phyloP scores from a whole-genome alignment of 2,797 vertebrate species.

The Macropodus opercularis region DNA sequence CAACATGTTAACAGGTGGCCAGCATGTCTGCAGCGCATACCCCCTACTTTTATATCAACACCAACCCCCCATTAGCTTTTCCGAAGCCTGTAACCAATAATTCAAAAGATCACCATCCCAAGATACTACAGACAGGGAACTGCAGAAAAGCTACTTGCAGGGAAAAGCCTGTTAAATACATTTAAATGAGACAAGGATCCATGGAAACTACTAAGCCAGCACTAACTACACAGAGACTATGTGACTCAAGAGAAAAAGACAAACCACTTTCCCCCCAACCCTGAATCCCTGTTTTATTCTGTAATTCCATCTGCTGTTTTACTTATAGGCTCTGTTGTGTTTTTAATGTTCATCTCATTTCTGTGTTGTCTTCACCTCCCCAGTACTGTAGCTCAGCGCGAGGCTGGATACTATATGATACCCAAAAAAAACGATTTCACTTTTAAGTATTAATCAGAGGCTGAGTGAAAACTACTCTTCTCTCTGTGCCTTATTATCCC shows the following conservation, averaged over 20 bases:
- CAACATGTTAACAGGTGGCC: slow-evolving; percentile 75
- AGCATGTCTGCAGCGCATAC: slow-evolving; percentile 35
- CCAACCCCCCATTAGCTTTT: slow-evolving; percentile 15
- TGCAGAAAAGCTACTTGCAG: background rate
- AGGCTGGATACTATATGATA: background rate
- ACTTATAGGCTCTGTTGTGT: slow-evolving; percentile 16
- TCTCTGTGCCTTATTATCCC: background rate
- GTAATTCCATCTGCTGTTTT: slow-evolving; percentile 20
- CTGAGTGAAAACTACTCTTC: slow-evolving; percentile 30
- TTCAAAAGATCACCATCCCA: slow-evolving; percentile 2
- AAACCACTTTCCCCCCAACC: slow-evolving; percentile 6
- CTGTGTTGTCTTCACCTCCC: slow-evolving; percentile 36
- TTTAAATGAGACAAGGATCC: slow-evolving; percentile 11
- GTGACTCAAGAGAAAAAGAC: slow-evolving; percentile 43
- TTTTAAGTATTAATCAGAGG: background rate
- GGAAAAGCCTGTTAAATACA: too few species aligned
- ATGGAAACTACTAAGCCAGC: background rate
- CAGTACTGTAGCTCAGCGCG: too few species aligned
- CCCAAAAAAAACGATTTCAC: background rate
- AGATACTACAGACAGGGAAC: background rate
- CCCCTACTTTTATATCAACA: slow-evolving; percentile 48
- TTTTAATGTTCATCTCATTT: slow-evolving; percentile 1
- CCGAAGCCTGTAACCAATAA: slow-evolving; percentile 14
- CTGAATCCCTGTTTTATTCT: slow-evolving; percentile 24
- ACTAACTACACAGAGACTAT: slow-evolving; percentile 5